Percentiles rank a stretch among this genome's conserved stretches.
phyloP scores from a whole-genome alignment of 2,113 vertebrate genomes.

The cattle (Bos taurus) region ARS-UCD2.0 NC_037338.1:86286001-86286500 shows the following conservation, averaged over 20 bases:
- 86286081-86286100: neutral
- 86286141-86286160: rapidly evolving
- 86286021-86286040: neutral
- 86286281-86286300: neutral
- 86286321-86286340: rapidly evolving
- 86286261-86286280: neutral
- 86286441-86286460: neutral
- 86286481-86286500: neutral
- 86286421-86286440: neutral
- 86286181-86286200: neutral
- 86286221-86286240: rapidly evolving
- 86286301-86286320: neutral
- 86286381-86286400: neutral
- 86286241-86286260: rapidly evolving
- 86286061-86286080: neutral
- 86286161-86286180: neutral
- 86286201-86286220: no score
- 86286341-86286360: neutral
- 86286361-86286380: neutral
- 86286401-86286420: neutral
- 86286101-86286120: neutral
- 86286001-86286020: neutral
- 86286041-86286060: neutral
- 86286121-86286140: neutral
- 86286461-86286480: neutral